These are phyloP conservation scores for Arenaria interpres DNA, from an alignment of 2,113 vertebrate genomes.

Conservation along the genomic window DNA sequence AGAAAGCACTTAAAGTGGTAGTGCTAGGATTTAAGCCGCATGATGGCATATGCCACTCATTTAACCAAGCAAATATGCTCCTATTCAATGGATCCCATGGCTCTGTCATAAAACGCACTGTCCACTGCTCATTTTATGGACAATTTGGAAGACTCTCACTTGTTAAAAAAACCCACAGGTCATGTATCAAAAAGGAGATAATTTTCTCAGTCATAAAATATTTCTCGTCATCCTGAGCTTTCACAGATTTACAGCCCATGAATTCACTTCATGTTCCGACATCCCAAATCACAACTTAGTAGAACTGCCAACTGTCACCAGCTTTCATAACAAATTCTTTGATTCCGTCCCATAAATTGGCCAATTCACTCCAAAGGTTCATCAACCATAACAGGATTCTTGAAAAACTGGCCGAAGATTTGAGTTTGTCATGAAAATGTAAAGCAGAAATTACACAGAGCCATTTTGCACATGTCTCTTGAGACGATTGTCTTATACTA, in stretches of 20 bases:
- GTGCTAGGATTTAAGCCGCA: background rate
- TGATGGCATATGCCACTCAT: background rate
- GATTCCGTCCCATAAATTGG: background rate
- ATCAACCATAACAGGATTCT: background rate
- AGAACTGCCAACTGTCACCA: background rate
- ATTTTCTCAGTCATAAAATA: background rate
- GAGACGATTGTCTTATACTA: background rate
- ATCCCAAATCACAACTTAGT: background rate
- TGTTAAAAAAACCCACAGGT: background rate
- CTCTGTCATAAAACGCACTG: background rate
- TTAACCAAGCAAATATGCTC: background rate
- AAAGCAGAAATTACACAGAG: background rate
- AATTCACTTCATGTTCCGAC: background rate
- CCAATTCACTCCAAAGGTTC: background rate
- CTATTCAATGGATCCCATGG: background rate
- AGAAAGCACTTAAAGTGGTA: background rate
- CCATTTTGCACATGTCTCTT: background rate
- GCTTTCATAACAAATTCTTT: background rate
- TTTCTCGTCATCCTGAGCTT: background rate
- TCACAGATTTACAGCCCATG: background rate
- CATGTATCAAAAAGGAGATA: background rate
- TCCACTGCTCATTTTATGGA: background rate
- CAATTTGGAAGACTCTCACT: background rate
- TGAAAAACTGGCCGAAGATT: background rate
- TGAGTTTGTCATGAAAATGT: background rate